Percentiles rank a stretch among this genome's conserved stretches.
phyloP scores from a whole-genome alignment of 2,888 invertebrate genomes.

The Pammene aurita region DNA sequence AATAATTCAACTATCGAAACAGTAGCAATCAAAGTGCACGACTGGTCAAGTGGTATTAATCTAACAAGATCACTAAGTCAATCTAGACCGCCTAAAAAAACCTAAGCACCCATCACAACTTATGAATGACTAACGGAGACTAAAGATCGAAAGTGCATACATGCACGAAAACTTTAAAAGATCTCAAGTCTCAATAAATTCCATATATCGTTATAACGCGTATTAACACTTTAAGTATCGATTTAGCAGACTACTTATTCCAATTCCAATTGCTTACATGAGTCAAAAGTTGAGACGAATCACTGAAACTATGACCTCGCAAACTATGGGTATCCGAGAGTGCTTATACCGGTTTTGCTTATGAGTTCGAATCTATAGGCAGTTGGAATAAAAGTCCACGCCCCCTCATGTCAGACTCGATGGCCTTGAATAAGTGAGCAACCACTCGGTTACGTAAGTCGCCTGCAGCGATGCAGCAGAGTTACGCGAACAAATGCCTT shows the following conservation, averaged over 20 bases:
- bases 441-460: conserved; percentile 32
- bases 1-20: background rate
- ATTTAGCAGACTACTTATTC: conserved; percentile 17
- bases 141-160: conserved; percentile 40
- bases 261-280: background rate
- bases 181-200: background rate
- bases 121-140: conserved; percentile 31
- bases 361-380: background rate
- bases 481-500: conserved; percentile 14
- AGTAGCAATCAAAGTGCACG: background rate
- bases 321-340: background rate
- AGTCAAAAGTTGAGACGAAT: background rate
- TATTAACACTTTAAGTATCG: conserved; percentile 35
- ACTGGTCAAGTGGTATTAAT: conserved; percentile 19
- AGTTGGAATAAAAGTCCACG: conserved; percentile 17
- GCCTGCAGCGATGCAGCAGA: conserved; percentile 40
- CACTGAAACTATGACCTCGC: background rate
- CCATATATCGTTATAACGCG: conserved; percentile 1
- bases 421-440: conserved; percentile 34
- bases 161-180: conserved; percentile 16
- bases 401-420: conserved; percentile 33
- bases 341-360: background rate
- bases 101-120: conserved; percentile 13
- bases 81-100: conserved; percentile 26
- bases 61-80: conserved; percentile 10